phyloP scores from a whole-genome alignment of 1,140 invertebrate genomes.

The Harpegnathos saltator region DNA sequence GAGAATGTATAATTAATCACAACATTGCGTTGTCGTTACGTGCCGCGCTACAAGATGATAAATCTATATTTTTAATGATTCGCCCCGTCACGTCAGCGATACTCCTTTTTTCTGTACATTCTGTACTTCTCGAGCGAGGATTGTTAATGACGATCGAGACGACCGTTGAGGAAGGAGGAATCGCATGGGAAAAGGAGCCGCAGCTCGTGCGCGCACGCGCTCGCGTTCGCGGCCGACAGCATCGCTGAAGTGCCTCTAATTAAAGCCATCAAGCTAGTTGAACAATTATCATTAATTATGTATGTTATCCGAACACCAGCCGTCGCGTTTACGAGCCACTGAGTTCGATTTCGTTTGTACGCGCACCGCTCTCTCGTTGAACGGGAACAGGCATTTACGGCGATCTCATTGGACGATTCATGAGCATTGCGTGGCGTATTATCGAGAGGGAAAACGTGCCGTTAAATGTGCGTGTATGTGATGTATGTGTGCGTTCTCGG shows the following conservation, averaged over 20 bases:
- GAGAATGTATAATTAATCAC: conserved; percentile 12
- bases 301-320: conserved; percentile 63
- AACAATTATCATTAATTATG: conserved; percentile 79
- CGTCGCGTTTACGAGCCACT: conserved; percentile 17
- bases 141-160: background rate
- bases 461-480: no score
- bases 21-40: conserved; percentile 11
- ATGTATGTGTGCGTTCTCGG: background rate
- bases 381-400: background rate
- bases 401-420: no score
- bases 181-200: conserved; percentile 40
- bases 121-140: background rate
- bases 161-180: background rate
- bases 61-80: conserved; percentile 16
- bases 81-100: background rate
- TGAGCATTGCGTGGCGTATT: background rate
- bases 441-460: background rate
- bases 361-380: conserved; percentile 34
- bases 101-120: background rate
- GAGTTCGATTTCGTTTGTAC: conserved; percentile 49
- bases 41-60: background rate
- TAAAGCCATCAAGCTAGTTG: conserved; percentile 78
- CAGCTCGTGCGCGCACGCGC: conserved; percentile 33
- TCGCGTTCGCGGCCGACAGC: no score
- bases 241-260: conserved; percentile 74